Base-by-base conservation (phyloP, 1,140 invertebrate genomes). In the Drosophila chauvacae region DNA sequence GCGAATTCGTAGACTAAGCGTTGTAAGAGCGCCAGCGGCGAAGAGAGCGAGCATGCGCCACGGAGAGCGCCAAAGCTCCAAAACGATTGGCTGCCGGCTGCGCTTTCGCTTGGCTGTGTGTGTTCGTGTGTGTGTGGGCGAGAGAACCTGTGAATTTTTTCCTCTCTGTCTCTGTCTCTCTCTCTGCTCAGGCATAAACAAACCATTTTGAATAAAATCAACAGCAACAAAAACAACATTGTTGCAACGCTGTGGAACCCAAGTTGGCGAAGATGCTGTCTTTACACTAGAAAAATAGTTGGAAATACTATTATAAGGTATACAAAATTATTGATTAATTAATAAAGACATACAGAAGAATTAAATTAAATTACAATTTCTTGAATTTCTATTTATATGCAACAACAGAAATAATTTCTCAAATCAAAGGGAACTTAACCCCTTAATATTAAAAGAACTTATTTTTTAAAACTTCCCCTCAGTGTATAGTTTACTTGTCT, bases 121-220 rank as follows among this genome's bases (percentile, higher is more conserved):
- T 69, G 63, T 51, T 60, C 69, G 44, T 51, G 66, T 72, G 44
- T 69, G 63, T 56, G 71, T 39, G 48, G 44, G 63, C 60, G 66
- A 47, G 57, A 45, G 37, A 48, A 51, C 50, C 42, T 68, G 77
- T 73, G 61, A 44, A 65, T 39, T 37, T 53, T 62, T 42, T 26
- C n/a, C 18, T 45, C 33, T 42, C 28, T 42, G 4, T 42, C 53
- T 9, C 35, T 23, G 6, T 7, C 53, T 39, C 50, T 37, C 64
- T 48, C 55, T 53, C 66, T 68, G 51, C 63, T 82, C 45, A 68
- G 75, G 77, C 86, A 85, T 81, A 90, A 90, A 90, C 85, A 90
- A 90, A 90, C 85, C 85, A 90, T 90, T 90, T 90, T 90, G 85
- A 90, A 90, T 90, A 90, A 85, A 90, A 90, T 90, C 84, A 87